Percentiles rank a stretch among this genome's conserved stretches.
phyloP scores from a whole-genome alignment of 2,113 vertebrate species.

The Catharus minimus region DNA sequence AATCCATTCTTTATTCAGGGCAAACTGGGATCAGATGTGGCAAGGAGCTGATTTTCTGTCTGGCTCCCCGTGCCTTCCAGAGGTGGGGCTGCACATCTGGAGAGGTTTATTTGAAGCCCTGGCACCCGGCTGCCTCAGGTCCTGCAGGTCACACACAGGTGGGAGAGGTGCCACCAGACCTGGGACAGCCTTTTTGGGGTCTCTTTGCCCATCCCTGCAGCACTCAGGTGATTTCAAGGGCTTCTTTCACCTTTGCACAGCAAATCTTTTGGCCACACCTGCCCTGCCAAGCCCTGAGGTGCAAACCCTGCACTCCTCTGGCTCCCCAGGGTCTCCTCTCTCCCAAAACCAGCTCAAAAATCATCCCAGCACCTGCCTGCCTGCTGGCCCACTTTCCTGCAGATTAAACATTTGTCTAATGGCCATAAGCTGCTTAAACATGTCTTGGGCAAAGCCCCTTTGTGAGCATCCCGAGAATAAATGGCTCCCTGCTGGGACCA shows the following conservation, averaged over 20 bases:
- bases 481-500: not conserved
- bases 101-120: not conserved
- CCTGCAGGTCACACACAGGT: not conserved
- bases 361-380: not conserved
- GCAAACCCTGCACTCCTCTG: not conserved
- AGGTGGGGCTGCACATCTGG: not conserved
- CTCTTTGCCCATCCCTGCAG: no score
- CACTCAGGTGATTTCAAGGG: not conserved
- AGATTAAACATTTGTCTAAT: conserved; percentile 51
- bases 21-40: not conserved
- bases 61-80: not conserved
- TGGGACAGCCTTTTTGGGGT: rapidly evolving
- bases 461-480: not conserved
- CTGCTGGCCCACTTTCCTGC: conserved; percentile 34
- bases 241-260: not conserved
- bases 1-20: not conserved
- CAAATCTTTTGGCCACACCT: not conserved
- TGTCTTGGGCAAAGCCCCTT: conserved; percentile 48
- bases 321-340: not conserved
- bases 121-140: not conserved
- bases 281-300: not conserved
- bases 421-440: conserved; percentile 49
- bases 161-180: not conserved
- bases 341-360: not conserved
- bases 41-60: not conserved